Evolutionary conservation across 1,140 invertebrate species (phyloP), one percentile per base, ranked within the genome.

Genomic region (Acromyrmex charruanus): DNA sequence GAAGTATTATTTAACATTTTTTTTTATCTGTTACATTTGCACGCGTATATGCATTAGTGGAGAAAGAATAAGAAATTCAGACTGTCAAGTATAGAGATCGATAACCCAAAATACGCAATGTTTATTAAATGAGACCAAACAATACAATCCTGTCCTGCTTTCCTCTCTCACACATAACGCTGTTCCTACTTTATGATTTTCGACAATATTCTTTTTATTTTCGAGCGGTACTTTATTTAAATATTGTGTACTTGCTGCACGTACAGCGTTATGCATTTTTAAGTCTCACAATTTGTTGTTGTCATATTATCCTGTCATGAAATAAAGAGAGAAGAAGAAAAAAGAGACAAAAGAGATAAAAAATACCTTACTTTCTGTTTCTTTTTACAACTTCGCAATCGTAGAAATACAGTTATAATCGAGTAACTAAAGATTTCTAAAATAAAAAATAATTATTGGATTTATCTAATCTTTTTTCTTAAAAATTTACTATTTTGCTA

Each of bases 91-190:
- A 25, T 58, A n/a, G n/a, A 65, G 28, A 77, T 77, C 59, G 18
- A 77, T 77, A 77, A 6, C 0, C 6, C 31, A 35, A 35, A 44
- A 77, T 63, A 49, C 58, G 21, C 21, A 49, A 61, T 77, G 25
- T 77, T 77, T 65, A 49, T 77, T 49, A 63, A 65, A 77, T 77
- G 25, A 77, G 18, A 7, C n/a, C 9, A 44, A 31, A 51, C 25
- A 63, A 55, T 61, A 10, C 21, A 65, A 58, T 10, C 16, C 18
- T 21, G 2, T 49, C 6, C 25, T 10, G 35, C 21, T 14, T 49
- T 61, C 9, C 25, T 21, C 16, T 21, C 25, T 12, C 59, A 3
- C 10, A 10, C 14, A 5, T 18, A 10, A 25, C 10, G n/a, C 51
- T 44, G 21, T 39, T 77, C 55, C 0, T 12, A 44, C 14, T 28